phyloP scores from a whole-genome alignment of 2,888 invertebrate genomes.

The Parascotia fuliginaria region DNA sequence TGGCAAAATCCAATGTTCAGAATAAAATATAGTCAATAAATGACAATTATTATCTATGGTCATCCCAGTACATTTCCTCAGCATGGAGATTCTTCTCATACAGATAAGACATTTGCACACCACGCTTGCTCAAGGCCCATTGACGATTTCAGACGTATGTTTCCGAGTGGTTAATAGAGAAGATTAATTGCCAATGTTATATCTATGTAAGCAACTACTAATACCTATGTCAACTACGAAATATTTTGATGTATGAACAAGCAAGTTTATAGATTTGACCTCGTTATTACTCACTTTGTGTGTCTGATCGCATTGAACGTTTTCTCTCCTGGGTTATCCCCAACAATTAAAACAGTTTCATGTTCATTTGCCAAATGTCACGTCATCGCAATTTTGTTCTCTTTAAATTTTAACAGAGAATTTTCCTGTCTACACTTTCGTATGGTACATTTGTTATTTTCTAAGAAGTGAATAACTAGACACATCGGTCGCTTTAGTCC shows the following conservation, averaged over 20 bases:
- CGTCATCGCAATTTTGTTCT: constrained; percentile 22
- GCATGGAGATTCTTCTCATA: too few relatives aligned
- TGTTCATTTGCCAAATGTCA: constrained; percentile 39
- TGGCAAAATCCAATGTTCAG: too few relatives aligned
- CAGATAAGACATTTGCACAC: too few relatives aligned
- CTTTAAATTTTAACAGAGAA: constrained; percentile 36
- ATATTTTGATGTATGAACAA: background rate
- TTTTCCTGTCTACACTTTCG: constrained; percentile 52
- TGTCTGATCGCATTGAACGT: constrained; percentile 1
- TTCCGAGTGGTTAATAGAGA: too few relatives aligned
- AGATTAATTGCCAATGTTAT: too few relatives aligned
- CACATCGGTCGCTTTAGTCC: constrained; percentile 45
- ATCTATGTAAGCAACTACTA: too few relatives aligned
- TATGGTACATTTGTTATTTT: constrained; percentile 28
- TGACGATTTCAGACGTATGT: too few relatives aligned
- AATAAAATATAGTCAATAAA: too few relatives aligned
- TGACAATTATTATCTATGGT: background rate
- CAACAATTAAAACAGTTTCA: constrained; percentile 38
- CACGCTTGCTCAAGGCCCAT: too few relatives aligned
- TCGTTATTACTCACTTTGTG: constrained; percentile 5
- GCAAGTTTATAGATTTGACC: constrained; percentile 6
- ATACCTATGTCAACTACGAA: too few relatives aligned
- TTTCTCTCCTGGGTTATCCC: constrained; percentile 44
- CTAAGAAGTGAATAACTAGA: constrained; percentile 27
- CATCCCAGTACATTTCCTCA: too few relatives aligned